Percentiles rank a stretch among this genome's conserved stretches.
These are phyloP conservation scores for Onychomys leucogaster DNA, from an alignment of 2,797 vertebrate species.

Conservation along the genomic window DNA sequence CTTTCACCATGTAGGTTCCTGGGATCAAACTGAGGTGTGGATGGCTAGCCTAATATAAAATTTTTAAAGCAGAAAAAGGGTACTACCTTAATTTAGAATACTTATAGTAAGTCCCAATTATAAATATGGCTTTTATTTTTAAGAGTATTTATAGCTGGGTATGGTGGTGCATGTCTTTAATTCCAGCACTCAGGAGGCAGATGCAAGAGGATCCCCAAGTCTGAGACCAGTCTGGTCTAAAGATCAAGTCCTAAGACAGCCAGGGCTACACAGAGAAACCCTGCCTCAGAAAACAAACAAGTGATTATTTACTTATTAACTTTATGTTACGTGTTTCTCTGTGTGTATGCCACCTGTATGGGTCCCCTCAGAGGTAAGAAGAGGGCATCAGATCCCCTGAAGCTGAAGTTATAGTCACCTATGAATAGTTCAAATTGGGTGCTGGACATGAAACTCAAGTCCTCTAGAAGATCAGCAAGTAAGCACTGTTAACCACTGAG, in stretches of 20 bases:
- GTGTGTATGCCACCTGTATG: no score
- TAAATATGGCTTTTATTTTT: neutral
- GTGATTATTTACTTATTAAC: neutral
- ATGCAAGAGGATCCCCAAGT: neutral
- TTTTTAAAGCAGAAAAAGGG: slow-evolving; percentile 42
- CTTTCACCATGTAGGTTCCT: neutral
- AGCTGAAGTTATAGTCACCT: neutral
- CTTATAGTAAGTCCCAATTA: neutral
- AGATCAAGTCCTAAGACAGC: neutral
- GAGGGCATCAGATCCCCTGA: neutral
- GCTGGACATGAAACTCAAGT: neutral
- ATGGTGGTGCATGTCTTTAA: neutral
- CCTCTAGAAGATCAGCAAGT: neutral
- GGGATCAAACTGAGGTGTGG: neutral
- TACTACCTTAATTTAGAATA: slow-evolving; percentile 47
- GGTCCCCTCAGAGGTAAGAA: neutral
- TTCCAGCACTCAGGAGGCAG: neutral
- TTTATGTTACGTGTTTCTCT: neutral
- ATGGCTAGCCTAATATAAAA: neutral
- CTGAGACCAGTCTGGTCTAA: neutral
- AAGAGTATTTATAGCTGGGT: neutral
- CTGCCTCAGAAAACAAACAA: neutral
- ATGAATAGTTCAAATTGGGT: neutral
- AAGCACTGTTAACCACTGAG: neutral
- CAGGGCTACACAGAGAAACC: neutral